Evolutionary conservation across 30 jellyfish, hydroid and myxozoan genomes (phyloP).

Genomic region (Aurelia sp.): DNA sequence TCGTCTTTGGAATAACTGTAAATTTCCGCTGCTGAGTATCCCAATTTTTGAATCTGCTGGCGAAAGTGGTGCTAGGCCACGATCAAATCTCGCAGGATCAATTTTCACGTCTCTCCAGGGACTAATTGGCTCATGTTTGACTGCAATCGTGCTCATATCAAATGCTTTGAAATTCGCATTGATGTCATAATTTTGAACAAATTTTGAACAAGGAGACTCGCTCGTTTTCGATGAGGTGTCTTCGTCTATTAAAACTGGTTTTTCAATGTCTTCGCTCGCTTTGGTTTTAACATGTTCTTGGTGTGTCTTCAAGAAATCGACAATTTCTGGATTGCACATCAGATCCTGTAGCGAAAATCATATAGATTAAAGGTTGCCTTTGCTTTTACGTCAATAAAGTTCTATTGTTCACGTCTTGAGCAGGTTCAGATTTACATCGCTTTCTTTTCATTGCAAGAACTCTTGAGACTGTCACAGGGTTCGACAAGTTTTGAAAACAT

Average conservation of each 20-base stretch:
- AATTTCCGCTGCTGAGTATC: not conserved
- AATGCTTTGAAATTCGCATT: not conserved
- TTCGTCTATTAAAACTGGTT: not conserved
- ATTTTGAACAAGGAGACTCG: not conserved
- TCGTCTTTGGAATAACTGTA: not conserved
- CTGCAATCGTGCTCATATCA: not conserved
- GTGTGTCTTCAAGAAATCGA: not conserved
- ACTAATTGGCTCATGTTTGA: no score
- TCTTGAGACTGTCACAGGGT: no score
- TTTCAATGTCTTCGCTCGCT: not conserved
- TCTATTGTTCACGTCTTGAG: no score
- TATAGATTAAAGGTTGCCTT: no score
- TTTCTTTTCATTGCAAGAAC: no score
- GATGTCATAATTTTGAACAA: not conserved
- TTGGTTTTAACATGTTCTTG: not conserved
- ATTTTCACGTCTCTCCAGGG: not conserved
- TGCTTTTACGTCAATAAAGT: no score
- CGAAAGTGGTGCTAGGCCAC: constrained; percentile 1
- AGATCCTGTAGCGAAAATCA: not conserved
- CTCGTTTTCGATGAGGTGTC: not conserved
- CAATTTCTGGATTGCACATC: constrained; percentile 4
- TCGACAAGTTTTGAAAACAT: no score
- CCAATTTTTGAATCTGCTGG: not conserved
- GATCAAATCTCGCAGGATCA: not conserved
- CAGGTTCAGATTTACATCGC: no score